Conservation (phyloP, 2,888 invertebrate species). For the Yponomeuta sedellus region DNA sequence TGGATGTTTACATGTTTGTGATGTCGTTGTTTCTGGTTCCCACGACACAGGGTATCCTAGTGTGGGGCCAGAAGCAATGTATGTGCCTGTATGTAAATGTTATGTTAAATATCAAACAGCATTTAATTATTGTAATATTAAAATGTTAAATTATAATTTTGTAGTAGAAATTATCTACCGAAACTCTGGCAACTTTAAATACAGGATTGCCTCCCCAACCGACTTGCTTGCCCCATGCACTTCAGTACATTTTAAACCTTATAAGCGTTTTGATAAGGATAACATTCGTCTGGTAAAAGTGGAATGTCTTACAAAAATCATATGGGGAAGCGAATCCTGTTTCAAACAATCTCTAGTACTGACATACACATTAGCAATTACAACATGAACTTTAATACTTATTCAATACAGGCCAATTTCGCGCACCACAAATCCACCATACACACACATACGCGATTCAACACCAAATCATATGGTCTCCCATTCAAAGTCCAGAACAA, state of each 20-base stretch:
- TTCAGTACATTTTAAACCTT: constrained; percentile 30
- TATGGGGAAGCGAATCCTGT: constrained; percentile 69
- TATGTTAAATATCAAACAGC: too few relatives aligned
- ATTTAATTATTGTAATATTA: too few relatives aligned
- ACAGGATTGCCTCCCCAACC: too few relatives aligned
- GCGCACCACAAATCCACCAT: constrained; percentile 19
- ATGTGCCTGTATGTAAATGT: too few relatives aligned
- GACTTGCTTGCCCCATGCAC: too few relatives aligned
- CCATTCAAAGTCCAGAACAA: constrained; percentile 14
- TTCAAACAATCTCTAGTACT: constrained; percentile 32
- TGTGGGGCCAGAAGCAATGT: too few relatives aligned
- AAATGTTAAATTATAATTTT: too few relatives aligned
- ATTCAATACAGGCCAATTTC: constrained; percentile 21
- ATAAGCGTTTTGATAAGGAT: rapidly evolving
- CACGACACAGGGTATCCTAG: too few relatives aligned
- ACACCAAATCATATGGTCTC: constrained; percentile 57
- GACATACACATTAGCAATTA: constrained; percentile 23
- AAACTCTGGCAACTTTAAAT: too few relatives aligned
- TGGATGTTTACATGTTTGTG: too few relatives aligned
- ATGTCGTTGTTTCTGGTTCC: too few relatives aligned
- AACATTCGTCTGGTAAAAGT: constrained; percentile 21
- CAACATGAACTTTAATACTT: constrained; percentile 19
- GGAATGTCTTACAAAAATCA: constrained; percentile 70
- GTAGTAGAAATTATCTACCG: too few relatives aligned
- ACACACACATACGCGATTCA: constrained; percentile 42